Base-by-base conservation (phyloP, 2,888 invertebrate genomes). In the Xiphydria camelus region DNA sequence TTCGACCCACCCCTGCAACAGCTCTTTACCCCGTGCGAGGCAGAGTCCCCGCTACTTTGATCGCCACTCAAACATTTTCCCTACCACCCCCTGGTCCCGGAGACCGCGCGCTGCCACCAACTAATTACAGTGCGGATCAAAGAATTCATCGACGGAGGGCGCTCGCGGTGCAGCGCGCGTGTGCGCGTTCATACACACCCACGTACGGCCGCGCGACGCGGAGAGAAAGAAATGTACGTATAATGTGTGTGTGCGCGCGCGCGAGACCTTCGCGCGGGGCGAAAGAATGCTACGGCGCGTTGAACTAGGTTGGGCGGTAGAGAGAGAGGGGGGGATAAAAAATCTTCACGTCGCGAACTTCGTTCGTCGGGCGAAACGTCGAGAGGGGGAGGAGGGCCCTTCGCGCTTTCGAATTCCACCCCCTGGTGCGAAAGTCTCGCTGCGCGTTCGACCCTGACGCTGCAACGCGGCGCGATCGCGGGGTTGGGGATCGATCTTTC, bases 61-160 rank as follows among this genome's bases (percentile, higher is more conserved):
- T 72, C 71, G 70, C 62, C 70, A 65, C 69, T 72, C 68, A 70
- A 71, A 72, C 68, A 70, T 70, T 70, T 69, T 72, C 47, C 55
- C 67, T 61, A 63, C 60, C 63, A 54, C 53, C 58, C 56, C 55
- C 53, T 44, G 15, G 38, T 39, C 42, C 45, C 39, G 18, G 34
- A n/a, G 18, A 17, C 15, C 15, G 7, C 18, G 9, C 34, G 48
- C 61, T 62, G 57, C 65, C 67, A 64, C 68, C 69, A 69, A 72
- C 70, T 72, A 72, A 72, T 72, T 72, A 71, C 73, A 68, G 64
- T 65, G 62, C 52, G 68, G 73, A 72, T 72, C 72, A 72, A 72
- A 72, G 72, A 72, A 72, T 72, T 67, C 68, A 67, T 66, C 68
- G 68, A 63, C 66, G 56, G 60, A 49, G 46, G 29, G 7, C 10